Evolutionary conservation across 2,113 vertebrate species (phyloP), one percentile per base, ranked within the genome.

Genomic region (Limanda limanda): DNA sequence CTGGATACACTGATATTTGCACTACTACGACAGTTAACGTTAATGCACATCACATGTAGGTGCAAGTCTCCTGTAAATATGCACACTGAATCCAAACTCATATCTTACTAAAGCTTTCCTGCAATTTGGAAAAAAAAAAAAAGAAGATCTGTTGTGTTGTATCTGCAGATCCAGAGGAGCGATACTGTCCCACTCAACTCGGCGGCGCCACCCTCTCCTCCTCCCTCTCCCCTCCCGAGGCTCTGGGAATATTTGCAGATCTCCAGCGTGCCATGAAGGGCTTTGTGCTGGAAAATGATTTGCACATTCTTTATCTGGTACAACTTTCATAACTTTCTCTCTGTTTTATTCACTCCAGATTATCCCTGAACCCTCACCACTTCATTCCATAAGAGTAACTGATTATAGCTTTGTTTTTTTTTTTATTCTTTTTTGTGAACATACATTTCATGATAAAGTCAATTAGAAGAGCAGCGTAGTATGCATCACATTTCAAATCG

Each of bases 181-280:
- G 89, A 0, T 98, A 97, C 89, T 94, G 90, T 79, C 95, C 97
- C 1, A 98, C 97, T 42, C 96, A 97, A 71, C 96, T 99, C 35
- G 98, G 97, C 48, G 94, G 94, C 17, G 98, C 98, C 75, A 98
- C 97, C 51, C 94, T 99, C 65, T 96, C 96, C 9, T 99, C 98
- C 52, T 99, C 96, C 61, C 96, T 99, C 60, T 97, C 97, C 51
- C 98, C 97, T 67, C 88, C 84, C 24, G 97, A 98, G 86, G 97
- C 97, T n/a, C 89, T 98, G 75, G 96, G 96, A 76, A 96, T 99
- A 92, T 99, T 99, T 94, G 96, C 97, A 80, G 98, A 99, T 79
- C 94, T 99, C 45, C 98, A 99, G 86, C 94, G 96, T 90, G 97
- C 98, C 68, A 99, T 99, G 97, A 99, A 99, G 88, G 95, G 97